A percentile compares a stretch with the other conserved stretches of the same genome.
phyloP scores from a whole-genome alignment of 2,888 invertebrate species.

The Dascillus cervinus region DNA sequence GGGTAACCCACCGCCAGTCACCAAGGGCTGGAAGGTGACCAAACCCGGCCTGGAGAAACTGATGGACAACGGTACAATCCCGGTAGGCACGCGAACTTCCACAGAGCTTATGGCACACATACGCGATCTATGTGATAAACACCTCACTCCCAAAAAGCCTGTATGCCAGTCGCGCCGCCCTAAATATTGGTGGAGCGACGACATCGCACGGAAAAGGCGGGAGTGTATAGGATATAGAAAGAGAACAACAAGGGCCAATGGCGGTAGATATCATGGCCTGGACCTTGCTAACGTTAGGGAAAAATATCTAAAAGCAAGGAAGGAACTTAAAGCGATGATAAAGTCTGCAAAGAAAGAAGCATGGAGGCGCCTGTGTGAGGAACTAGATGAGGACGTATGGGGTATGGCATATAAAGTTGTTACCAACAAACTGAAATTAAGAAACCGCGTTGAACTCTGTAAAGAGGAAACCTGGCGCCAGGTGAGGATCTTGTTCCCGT shows the following conservation, averaged over 20 bases:
- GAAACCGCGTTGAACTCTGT: not conserved
- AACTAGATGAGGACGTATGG: not conserved
- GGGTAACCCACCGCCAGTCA: no score
- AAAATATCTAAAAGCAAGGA: not conserved
- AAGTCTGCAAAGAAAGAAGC: not conserved
- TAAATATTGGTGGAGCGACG: not conserved
- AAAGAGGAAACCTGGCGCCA: not conserved
- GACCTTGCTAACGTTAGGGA: not conserved
- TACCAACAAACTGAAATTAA: not conserved
- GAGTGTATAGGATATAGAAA: no score
- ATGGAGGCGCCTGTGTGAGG: not conserved
- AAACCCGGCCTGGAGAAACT: no score
- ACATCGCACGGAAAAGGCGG: not conserved
- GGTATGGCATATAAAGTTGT: not conserved
- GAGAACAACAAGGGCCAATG: not conserved
- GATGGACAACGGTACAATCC: no score
- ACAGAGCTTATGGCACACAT: no score
- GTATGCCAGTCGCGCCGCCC: not conserved
- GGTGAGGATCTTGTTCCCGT: not conserved
- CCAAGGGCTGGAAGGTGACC: no score
- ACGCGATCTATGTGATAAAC: no score
- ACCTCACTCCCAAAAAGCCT: no score
- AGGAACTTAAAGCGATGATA: not conserved
- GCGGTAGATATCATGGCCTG: no score
- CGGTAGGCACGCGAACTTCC: no score